phyloP scores from a whole-genome alignment of 2,888 invertebrate species.

The Noctua janthina region DNA sequence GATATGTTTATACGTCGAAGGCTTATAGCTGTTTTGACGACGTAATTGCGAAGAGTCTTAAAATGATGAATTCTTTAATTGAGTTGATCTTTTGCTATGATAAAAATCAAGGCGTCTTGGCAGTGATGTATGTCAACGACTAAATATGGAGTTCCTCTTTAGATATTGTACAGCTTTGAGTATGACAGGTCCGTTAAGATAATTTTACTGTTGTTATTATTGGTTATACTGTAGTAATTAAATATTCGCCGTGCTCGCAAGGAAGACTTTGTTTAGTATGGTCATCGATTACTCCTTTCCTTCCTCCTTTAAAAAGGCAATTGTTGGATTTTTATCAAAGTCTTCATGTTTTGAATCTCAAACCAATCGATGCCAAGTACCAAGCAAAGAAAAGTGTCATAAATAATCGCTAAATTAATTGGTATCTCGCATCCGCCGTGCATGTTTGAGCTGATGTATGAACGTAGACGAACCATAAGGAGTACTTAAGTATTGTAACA shows the following conservation, averaged over 20 bases:
- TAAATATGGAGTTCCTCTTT: slow-evolving; percentile 12
- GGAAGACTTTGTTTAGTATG: not conserved
- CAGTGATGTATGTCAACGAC: not conserved
- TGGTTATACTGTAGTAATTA: not conserved
- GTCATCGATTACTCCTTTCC: not conserved
- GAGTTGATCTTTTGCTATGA: not conserved
- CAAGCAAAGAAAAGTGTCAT: too few relatives aligned
- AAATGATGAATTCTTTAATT: slow-evolving; percentile 8
- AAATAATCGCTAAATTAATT: too few relatives aligned
- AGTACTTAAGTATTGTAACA: not conserved
- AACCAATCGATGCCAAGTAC: too few relatives aligned
- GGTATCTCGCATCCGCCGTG: too few relatives aligned
- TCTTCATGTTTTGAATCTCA: not conserved
- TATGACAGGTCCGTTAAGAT: not conserved
- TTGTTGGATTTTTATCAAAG: not conserved
- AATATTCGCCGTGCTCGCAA: not conserved
- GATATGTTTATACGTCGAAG: not conserved
- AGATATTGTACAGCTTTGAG: not conserved
- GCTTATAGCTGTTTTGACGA: slow-evolving; percentile 9
- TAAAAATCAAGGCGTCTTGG: not conserved
- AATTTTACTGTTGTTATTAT: not conserved
- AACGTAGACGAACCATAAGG: too few relatives aligned
- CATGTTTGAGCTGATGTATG: too few relatives aligned
- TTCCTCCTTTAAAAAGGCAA: not conserved
- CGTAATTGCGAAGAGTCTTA: not conserved